phyloP scores from a whole-genome alignment of 30 jellyfish, hydroid and myxozoan species.

The Hydractinia echinata region DNA sequence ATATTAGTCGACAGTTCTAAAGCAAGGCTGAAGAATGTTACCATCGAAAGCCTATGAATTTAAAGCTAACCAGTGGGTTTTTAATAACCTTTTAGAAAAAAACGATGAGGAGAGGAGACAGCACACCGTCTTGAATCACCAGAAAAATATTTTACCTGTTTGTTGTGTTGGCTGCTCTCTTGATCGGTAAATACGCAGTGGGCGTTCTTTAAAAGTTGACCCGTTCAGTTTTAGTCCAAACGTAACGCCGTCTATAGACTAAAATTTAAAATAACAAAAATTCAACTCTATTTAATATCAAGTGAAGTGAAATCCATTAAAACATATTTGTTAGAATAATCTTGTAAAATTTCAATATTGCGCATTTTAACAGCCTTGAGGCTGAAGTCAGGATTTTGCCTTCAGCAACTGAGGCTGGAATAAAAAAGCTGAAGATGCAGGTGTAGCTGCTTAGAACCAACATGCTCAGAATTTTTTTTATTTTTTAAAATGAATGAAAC shows the following conservation, averaged over 20 bases:
- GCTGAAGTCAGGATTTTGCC: neutral
- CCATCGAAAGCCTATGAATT: too few species aligned
- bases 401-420: too few species aligned
- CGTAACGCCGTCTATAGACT: constrained; percentile 28
- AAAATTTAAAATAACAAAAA: neutral
- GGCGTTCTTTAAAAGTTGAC: constrained; percentile 18
- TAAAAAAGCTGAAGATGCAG: too few species aligned
- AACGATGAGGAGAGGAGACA: too few species aligned
- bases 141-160: neutral
- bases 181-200: constrained; percentile 14
- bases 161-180: constrained; percentile 9
- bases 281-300: neutral
- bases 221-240: constrained; percentile 22
- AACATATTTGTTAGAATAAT: neutral
- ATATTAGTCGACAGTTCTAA: too few species aligned
- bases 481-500: too few species aligned
- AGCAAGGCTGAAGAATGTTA: too few species aligned
- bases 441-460: too few species aligned
- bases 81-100: too few species aligned
- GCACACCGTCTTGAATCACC: too few species aligned
- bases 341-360: neutral
- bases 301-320: neutral
- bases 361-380: neutral
- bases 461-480: too few species aligned
- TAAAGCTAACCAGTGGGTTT: too few species aligned